A percentile compares a stretch with the other conserved stretches of the same genome.
Evolutionary conservation across 2,888 invertebrate species (phyloP).

Genomic region (Tineola bisselliella): DNA sequence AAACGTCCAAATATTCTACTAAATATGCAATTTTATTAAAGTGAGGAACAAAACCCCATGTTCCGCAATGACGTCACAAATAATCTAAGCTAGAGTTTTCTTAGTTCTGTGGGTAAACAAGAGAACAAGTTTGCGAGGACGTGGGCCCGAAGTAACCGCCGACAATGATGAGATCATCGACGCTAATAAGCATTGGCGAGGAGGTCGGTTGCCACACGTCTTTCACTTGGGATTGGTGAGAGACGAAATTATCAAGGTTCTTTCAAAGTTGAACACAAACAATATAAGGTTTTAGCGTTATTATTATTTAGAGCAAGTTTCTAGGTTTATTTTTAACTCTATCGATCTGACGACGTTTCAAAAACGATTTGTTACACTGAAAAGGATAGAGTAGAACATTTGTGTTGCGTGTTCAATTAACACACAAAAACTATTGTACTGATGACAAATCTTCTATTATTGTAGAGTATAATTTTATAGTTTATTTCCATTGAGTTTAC

Average conservation of each 20-base stretch:
- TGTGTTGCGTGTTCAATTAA: too few relatives aligned
- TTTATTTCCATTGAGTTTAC: too few relatives aligned
- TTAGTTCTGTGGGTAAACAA: slow-evolving; percentile 41
- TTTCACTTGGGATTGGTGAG: not conserved
- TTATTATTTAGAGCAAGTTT: too few relatives aligned
- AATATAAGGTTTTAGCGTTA: too few relatives aligned
- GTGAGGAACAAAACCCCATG: not conserved
- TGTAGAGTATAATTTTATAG: too few relatives aligned
- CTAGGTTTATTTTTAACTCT: too few relatives aligned
- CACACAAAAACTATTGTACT: too few relatives aligned
- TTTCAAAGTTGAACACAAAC: not conserved
- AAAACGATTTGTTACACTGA: too few relatives aligned
- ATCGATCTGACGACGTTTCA: too few relatives aligned
- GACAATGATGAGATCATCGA: slow-evolving; percentile 55
- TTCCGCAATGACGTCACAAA: not conserved
- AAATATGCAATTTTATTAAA: not conserved
- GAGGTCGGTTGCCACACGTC: slow-evolving; percentile 60
- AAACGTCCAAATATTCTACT: too few relatives aligned
- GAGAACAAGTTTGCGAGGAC: slow-evolving; percentile 64
- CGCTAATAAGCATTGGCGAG: slow-evolving; percentile 40
- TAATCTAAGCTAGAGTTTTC: not conserved
- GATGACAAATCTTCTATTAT: too few relatives aligned
- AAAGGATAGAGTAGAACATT: too few relatives aligned
- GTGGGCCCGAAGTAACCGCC: slow-evolving; percentile 19
- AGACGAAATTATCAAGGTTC: not conserved